Conservation (phyloP, 2,797 vertebrate genomes). For the Ceryle rudis region DNA sequence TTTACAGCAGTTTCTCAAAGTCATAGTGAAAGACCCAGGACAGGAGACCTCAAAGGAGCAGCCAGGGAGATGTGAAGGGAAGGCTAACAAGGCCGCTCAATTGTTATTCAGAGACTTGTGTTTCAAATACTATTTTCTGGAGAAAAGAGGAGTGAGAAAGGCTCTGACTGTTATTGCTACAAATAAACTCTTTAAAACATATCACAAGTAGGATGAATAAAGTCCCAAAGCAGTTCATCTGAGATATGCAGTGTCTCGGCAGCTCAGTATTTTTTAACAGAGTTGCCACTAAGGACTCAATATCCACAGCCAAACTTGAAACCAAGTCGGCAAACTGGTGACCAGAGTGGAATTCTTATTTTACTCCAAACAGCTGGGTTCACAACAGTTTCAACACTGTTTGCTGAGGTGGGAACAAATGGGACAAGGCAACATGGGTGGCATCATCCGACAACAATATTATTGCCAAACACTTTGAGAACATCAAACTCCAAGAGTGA, state of each 20-base stretch:
- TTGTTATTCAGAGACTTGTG: background rate
- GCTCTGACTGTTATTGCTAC: background rate
- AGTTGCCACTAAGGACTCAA: background rate
- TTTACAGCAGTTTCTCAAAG: conserved; percentile 17
- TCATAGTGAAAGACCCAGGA: background rate
- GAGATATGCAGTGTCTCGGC: background rate
- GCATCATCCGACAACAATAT: accelerated
- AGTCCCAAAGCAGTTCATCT: background rate
- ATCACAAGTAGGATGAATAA: background rate
- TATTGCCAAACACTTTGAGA: background rate
- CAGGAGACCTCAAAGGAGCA: background rate
- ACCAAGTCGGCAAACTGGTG: background rate
- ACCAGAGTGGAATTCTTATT: background rate
- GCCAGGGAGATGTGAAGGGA: conserved; percentile 5
- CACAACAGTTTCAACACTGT: background rate
- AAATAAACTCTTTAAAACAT: conserved; percentile 25
- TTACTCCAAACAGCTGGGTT: background rate
- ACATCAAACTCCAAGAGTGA: accelerated
- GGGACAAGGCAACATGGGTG: background rate
- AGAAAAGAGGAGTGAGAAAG: conserved; percentile 8
- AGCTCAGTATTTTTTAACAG: background rate
- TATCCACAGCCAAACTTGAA: background rate
- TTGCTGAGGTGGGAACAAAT: background rate
- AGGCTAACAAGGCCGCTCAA: background rate
- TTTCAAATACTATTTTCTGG: conserved; percentile 25